These are phyloP conservation scores for Rhabditoides inermis DNA, from an alignment of 2,888 invertebrate genomes.

Conservation along the genomic window DNA sequence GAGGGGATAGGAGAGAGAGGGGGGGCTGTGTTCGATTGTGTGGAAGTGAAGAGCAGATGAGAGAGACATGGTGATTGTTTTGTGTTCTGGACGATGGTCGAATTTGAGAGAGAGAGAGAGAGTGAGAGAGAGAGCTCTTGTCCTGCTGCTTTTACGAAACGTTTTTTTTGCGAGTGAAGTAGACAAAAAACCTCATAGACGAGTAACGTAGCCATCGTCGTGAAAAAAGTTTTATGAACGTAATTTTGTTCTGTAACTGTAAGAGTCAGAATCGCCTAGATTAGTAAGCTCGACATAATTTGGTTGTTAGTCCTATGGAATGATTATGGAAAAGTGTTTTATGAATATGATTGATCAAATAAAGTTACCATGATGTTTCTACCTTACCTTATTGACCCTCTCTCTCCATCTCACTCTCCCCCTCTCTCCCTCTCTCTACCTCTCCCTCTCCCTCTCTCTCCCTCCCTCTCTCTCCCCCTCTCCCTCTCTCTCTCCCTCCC, in stretches of 20 bases:
- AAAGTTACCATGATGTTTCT: too few species aligned
- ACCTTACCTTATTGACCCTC: not conserved
- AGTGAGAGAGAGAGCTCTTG: not conserved
- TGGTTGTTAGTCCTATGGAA: too few species aligned
- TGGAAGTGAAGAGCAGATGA: conserved; percentile 3
- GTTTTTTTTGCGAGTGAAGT: too few species aligned
- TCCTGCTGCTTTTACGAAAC: too few species aligned
- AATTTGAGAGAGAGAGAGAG: conserved; percentile 4
- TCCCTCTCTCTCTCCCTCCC: not conserved
- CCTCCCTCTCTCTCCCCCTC: not conserved
- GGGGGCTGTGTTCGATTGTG: not conserved
- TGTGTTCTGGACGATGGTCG: too few species aligned
- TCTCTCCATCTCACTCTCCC: conserved; percentile 2
- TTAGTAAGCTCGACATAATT: too few species aligned
- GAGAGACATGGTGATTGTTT: conserved; percentile 5
- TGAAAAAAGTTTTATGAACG: too few species aligned
- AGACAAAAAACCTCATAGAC: not conserved
- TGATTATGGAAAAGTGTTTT: too few species aligned
- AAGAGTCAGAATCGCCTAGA: too few species aligned
- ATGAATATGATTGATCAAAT: too few species aligned
- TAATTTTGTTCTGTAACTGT: too few species aligned
- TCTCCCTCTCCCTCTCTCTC: not conserved
- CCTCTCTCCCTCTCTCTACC: not conserved
- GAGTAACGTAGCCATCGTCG: too few species aligned
- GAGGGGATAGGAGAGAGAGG: not conserved